phyloP scores from a whole-genome alignment of 2,888 invertebrate genomes.

The Mythimna pallens region DNA sequence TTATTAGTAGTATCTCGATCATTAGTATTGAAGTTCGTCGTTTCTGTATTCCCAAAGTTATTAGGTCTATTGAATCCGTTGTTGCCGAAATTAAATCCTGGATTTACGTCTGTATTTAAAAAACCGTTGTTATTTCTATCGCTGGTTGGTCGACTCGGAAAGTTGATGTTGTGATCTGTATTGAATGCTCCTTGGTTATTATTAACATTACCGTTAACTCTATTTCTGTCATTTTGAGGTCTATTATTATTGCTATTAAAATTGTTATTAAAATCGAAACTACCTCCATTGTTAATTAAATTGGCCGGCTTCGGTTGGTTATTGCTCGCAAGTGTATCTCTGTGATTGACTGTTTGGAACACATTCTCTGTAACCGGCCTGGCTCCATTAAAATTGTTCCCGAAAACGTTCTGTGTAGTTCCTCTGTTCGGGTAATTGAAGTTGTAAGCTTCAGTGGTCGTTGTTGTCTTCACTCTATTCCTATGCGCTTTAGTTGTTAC shows the following conservation, averaged over 20 bases:
- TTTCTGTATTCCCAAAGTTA: conserved; percentile 19
- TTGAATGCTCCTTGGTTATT: conserved; percentile 38
- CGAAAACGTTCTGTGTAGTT: conserved; percentile 32
- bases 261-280: conserved; percentile 17
- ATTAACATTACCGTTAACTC: conserved; percentile 19
- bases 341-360: conserved; percentile 8
- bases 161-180: conserved; percentile 14
- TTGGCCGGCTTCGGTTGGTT: conserved; percentile 18
- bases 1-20: background rate
- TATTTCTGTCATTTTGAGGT: conserved; percentile 29
- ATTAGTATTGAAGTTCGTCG: background rate
- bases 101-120: conserved; percentile 16
- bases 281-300: conserved; percentile 13
- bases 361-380: conserved; percentile 42
- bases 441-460: conserved; percentile 15
- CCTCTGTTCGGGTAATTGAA: conserved; percentile 9
- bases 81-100: conserved; percentile 5
- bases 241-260: background rate
- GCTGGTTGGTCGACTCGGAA: background rate
- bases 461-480: conserved; percentile 26
- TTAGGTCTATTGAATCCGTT: background rate
- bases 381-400: conserved; percentile 7
- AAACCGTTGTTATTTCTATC: conserved; percentile 25
- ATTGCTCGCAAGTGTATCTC: conserved; percentile 10
- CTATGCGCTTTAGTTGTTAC: conserved; percentile 44